Evolutionary conservation across 2,113 vertebrate genomes (phyloP).

Genomic region (Chrysemys picta): DNA sequence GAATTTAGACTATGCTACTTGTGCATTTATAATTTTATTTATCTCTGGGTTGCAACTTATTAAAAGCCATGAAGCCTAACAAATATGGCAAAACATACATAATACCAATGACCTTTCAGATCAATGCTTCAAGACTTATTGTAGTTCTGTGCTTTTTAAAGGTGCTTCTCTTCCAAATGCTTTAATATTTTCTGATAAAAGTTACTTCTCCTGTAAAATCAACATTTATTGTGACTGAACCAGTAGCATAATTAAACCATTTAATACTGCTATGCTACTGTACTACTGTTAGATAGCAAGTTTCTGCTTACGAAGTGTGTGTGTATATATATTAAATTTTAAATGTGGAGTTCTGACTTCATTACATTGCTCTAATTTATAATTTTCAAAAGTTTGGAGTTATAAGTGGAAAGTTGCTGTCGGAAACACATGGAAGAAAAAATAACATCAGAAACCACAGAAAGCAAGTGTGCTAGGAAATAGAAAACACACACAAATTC

Average conservation of each 20-base stretch:
- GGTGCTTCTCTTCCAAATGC: neutral
- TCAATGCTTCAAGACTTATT: neutral
- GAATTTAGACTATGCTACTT: neutral
- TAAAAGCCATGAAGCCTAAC: neutral
- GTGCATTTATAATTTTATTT: neutral
- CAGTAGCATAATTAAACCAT: neutral
- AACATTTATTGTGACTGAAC: neutral
- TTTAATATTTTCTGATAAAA: neutral
- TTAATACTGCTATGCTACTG: neutral
- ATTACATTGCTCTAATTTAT: neutral
- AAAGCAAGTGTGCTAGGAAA: neutral
- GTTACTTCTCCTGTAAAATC: neutral
- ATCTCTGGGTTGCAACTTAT: neutral
- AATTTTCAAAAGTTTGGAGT: neutral
- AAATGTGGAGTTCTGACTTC: neutral
- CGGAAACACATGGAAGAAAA: neutral
- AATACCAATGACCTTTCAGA: neutral
- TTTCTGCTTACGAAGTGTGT: neutral
- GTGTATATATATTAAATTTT: neutral
- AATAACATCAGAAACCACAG: neutral
- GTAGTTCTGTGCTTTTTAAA: neutral
- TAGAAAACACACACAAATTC: rapidly evolving
- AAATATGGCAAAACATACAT: neutral
- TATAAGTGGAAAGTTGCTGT: rapidly evolving
- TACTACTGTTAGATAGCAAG: neutral